phyloP scores from a whole-genome alignment of 1,140 invertebrate genomes.

The Goniozus legneri region DNA sequence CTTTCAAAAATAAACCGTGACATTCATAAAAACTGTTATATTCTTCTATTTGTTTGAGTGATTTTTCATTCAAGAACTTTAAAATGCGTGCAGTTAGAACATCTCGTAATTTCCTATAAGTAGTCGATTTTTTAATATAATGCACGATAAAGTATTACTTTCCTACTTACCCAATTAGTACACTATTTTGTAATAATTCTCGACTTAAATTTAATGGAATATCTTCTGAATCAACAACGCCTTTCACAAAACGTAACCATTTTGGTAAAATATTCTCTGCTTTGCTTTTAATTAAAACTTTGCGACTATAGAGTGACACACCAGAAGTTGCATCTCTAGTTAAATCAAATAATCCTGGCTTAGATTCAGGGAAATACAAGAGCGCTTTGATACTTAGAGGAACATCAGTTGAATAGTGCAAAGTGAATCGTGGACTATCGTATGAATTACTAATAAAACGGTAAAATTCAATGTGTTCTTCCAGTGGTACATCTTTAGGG shows the following conservation, averaged over 20 bases:
- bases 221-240: conserved; percentile 96
- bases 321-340: conserved; percentile 77
- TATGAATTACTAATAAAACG: conserved; percentile 81
- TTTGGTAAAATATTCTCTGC: conserved; percentile 89
- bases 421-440: conserved; percentile 77
- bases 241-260: conserved; percentile 92
- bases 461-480: conserved; percentile 91
- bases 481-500: conserved; percentile 77
- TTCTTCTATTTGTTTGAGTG: conserved; percentile 78
- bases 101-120: conserved; percentile 75
- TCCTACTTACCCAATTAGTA: conserved; percentile 72
- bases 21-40: conserved; percentile 88
- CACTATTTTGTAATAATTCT: conserved; percentile 92
- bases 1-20: conserved; percentile 91
- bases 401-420: conserved; percentile 86
- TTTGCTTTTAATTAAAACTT: conserved; percentile 86
- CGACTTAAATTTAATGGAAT: conserved; percentile 96
- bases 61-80: conserved; percentile 81
- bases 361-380: conserved; percentile 90
- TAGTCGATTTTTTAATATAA: conserved; percentile 13
- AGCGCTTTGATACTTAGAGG: conserved; percentile 88
- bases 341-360: conserved; percentile 86
- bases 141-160: neutral
- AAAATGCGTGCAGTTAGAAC: conserved; percentile 83
- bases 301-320: conserved; percentile 85